Conservation (phyloP, 2,888 invertebrate species). For the Dione juno region DNA sequence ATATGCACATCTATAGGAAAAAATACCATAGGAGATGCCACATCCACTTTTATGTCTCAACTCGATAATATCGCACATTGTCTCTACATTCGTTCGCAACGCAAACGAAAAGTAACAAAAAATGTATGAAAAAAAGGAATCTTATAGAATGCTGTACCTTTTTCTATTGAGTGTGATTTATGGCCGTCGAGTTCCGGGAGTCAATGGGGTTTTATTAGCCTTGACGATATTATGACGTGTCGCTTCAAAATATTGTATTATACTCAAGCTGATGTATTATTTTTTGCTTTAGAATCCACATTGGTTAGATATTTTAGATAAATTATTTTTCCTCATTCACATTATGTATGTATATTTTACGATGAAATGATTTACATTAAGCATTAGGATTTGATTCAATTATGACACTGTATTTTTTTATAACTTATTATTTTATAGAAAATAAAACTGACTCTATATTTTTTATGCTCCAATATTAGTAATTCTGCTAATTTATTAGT, state of each 20-base stretch:
- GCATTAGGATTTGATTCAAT: no score
- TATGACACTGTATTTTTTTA: no score
- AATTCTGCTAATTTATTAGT: no score
- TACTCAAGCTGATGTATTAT: background rate
- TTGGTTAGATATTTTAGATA: background rate
- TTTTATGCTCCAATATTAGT: no score
- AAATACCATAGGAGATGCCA: background rate
- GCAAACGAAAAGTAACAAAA: constrained; percentile 32
- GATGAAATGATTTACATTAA: no score
- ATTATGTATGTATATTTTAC: no score
- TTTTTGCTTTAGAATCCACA: constrained; percentile 2
- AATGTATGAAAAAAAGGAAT: constrained; percentile 31
- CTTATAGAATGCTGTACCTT: constrained; percentile 46
- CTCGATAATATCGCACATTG: constrained; percentile 49
- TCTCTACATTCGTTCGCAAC: constrained; percentile 41
- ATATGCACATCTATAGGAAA: background rate
- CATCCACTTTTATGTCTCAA: constrained; percentile 32
- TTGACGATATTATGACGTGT: constrained; percentile 46
- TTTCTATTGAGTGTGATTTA: constrained; percentile 50
- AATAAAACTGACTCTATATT: no score
- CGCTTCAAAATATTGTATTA: constrained; percentile 27
- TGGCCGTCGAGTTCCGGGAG: constrained; percentile 67
- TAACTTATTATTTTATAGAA: no score
- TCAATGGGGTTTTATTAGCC: constrained; percentile 67
- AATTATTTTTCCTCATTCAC: no score